Evolutionary conservation across 2,113 vertebrate species (phyloP).

Genomic region (Cygnus buccinator): DNA sequence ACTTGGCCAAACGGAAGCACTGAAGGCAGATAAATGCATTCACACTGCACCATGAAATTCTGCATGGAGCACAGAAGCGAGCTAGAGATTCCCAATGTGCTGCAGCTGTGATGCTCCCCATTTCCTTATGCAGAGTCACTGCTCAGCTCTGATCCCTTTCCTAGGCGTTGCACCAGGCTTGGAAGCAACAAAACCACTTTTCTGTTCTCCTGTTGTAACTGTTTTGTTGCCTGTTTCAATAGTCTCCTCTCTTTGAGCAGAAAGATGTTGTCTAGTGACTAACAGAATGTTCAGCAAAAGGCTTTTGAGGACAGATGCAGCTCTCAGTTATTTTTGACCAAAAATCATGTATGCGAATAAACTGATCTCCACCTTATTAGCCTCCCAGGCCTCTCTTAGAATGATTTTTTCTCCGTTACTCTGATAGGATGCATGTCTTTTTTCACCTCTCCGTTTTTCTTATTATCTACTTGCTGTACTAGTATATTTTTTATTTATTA

Average conservation of each 20-base stretch:
- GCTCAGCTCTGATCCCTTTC: not conserved
- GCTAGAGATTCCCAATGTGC: not conserved
- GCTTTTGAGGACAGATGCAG: not conserved
- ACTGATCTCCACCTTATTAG: not conserved
- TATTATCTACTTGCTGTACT: not conserved
- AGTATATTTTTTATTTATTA: not conserved
- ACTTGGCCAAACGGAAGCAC: not conserved
- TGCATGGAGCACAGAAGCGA: rapidly evolving
- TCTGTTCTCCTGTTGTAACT: not conserved
- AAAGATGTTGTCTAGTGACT: not conserved
- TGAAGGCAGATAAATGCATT: not conserved
- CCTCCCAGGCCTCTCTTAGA: not conserved
- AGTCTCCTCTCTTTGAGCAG: not conserved
- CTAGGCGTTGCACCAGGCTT: not conserved
- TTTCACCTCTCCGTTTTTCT: not conserved
- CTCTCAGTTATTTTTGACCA: not conserved
- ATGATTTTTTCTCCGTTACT: not conserved
- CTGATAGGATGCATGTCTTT: not conserved
- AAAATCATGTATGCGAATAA: not conserved
- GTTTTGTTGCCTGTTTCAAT: not conserved
- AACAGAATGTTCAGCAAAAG: not conserved
- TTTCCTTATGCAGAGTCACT: not conserved
- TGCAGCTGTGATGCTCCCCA: rapidly evolving
- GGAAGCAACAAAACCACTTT: not conserved
- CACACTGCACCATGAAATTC: not conserved